phyloP scores from a whole-genome alignment of 2,888 invertebrate genomes.

The Silvanus unidentatus region DNA sequence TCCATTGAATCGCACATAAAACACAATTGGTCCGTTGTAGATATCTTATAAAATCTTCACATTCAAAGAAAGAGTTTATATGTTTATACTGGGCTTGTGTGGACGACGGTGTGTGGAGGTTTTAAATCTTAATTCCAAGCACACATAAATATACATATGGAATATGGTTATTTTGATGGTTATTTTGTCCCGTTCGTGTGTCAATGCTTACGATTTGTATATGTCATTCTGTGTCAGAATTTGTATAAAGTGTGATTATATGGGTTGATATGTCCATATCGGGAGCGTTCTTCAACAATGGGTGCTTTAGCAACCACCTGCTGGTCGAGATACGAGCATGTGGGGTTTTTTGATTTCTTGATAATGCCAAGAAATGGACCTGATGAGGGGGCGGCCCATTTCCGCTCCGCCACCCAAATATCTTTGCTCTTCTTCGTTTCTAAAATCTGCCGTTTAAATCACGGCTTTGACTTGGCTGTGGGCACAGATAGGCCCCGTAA shows the following conservation, averaged over 20 bases:
- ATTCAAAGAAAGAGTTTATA: no score
- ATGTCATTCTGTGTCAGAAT: neutral
- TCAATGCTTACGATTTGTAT: neutral
- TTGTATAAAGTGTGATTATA: neutral
- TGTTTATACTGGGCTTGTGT: no score
- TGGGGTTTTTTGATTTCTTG: neutral
- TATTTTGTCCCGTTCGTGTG: neutral
- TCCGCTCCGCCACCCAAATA: no score
- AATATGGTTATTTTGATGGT: no score
- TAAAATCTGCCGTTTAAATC: no score
- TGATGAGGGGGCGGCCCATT: no score
- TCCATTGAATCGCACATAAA: neutral
- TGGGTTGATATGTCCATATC: neutral
- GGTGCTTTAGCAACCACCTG: conserved; percentile 3
- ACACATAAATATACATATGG: neutral
- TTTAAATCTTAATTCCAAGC: conserved; percentile 1
- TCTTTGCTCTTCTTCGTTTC: no score
- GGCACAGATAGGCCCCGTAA: no score
- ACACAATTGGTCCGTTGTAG: neutral
- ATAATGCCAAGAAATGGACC: neutral
- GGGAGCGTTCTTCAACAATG: conserved; percentile 1
- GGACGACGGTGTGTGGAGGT: neutral
- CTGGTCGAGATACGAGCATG: neutral
- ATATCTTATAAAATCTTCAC: neutral
- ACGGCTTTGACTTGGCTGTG: no score